Base-by-base conservation (phyloP, 2,888 invertebrate genomes). In the Leucania comma region DNA sequence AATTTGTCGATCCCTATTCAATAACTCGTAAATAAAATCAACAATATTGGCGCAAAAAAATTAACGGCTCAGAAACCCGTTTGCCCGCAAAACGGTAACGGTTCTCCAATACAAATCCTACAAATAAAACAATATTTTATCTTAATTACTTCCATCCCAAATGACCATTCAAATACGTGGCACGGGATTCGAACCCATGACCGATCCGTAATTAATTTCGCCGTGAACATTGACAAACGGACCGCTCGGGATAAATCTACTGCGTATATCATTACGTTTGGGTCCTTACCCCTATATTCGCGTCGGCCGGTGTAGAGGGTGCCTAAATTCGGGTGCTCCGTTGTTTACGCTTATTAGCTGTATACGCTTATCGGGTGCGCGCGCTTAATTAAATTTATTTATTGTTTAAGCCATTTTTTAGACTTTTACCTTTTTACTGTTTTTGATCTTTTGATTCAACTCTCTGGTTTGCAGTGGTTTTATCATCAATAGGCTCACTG, bases 151-250 rank as follows among this genome's bases (percentile, higher is more conserved):
- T 83, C 82, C 83, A 84, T 87, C 85, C 89, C 86, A 81, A 89
- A 90, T 89, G 90, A 87, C 89, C 90, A 89, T 88, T 90, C 90
- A 87, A 88, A 90, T 87, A 87, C 86, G 86, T 79, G 76, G 83
- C 83, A 77, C 85, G 83, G 87, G 89, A 87, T 72, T 89, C 89
- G 91, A 89, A 91, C 90, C 90, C 87, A 78, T 86, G 90, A 90
- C 93, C 91, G 90, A 88, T 89, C 89, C 90, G 88, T 92, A 92
- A 93, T 94, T 93, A 93, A 94, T 94, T 93, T 90, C 85, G 83
- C 87, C 86, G 88, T 86, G 88, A 90, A 90, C 93, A 93, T 91
- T 93, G 93, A 94, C 94, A 93, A 92, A 92, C 92, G 91, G 91
- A 90, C 86, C 87, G 85, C 77, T 83, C 85, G 86, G 88, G 89